Evolutionary conservation across 2,797 vertebrate genomes (phyloP).

Genomic region (Sardinella longiceps): DNA sequence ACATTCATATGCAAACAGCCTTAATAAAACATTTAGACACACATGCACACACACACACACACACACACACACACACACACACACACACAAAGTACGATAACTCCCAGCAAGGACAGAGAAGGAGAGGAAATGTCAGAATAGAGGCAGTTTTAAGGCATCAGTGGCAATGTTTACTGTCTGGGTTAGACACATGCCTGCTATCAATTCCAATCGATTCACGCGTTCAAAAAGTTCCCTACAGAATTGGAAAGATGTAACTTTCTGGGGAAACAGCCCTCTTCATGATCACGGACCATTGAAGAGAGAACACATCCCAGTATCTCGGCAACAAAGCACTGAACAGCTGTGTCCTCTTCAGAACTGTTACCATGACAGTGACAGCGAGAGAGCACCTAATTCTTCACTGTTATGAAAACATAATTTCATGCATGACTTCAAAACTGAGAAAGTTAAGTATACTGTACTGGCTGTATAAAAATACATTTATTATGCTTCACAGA

Average conservation of each 20-base stretch:
- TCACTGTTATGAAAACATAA: not conserved
- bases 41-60: not conserved
- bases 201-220: not conserved
- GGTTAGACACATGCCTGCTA: not conserved
- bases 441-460: not conserved
- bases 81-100: no score
- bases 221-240: not conserved
- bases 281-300: not conserved
- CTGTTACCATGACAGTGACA: conserved; percentile 30
- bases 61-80: not conserved
- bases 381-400: not conserved
- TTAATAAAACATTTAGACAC: not conserved
- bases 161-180: not conserved
- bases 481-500: no score
- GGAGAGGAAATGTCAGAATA: not conserved
- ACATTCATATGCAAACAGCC: conserved; percentile 9
- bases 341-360: conserved; percentile 25
- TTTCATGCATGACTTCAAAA: not conserved
- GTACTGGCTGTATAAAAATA: no score
- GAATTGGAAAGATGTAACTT: not conserved
- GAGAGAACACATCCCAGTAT: not conserved
- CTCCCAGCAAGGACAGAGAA: not conserved
- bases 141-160: not conserved
- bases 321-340: not conserved
- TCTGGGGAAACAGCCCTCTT: not conserved